These are phyloP conservation scores for Cabera pusaria DNA, from an alignment of 2,888 invertebrate species.

Conservation along the genomic window DNA sequence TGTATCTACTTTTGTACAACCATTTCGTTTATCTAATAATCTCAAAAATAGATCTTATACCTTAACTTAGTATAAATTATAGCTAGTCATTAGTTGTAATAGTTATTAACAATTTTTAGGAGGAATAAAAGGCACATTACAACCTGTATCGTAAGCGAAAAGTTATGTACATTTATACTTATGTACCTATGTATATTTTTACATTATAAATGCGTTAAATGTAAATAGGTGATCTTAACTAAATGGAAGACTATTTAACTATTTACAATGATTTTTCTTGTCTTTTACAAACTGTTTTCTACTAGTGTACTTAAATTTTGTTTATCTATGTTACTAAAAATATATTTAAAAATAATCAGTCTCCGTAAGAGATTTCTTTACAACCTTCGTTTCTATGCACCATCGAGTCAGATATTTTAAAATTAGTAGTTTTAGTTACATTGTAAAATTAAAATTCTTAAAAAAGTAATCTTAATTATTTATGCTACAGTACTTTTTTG, in stretches of 20 bases:
- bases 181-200: no score
- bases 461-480: no score
- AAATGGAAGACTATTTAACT: conserved; percentile 63
- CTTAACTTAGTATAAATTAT: no score
- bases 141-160: conserved; percentile 25
- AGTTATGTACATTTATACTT: conserved; percentile 34
- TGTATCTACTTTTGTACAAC: conserved; percentile 58
- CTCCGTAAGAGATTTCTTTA: conserved; percentile 63
- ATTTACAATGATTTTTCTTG: conserved; percentile 57
- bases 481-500: no score
- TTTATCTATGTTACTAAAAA: conserved; percentile 43
- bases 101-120: conserved; percentile 33
- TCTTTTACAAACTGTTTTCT: conserved; percentile 52
- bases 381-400: conserved; percentile 62
- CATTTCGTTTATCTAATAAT: conserved; percentile 59
- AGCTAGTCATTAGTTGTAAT: conserved; percentile 23
- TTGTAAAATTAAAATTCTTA: no score
- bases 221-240: conserved; percentile 46
- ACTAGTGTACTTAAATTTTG: conserved; percentile 50
- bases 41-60: conserved; percentile 59
- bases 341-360: conserved; percentile 76
- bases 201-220: conserved; percentile 46
- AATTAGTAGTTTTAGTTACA: conserved; percentile 18
- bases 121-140: conserved; percentile 50
- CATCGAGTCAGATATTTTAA: conserved; percentile 41